Evolutionary conservation across 2,888 invertebrate genomes (phyloP), one percentile per base, ranked within the genome.

Genomic region (Coremacera marginata): DNA sequence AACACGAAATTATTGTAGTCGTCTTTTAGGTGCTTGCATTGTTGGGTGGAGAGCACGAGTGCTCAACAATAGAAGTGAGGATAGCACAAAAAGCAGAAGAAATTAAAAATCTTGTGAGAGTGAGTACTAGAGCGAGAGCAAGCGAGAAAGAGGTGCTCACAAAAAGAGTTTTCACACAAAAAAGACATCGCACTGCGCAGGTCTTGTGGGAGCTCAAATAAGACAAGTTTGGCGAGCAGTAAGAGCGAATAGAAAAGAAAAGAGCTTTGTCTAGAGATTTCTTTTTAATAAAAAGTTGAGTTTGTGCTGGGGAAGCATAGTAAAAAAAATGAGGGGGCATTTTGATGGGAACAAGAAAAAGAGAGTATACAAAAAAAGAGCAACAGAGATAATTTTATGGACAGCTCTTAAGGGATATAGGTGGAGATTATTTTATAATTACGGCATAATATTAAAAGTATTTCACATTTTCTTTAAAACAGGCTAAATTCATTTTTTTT

Each of bases 1-100:
- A 44, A 37, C 34, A 55, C 16, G 19, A 51, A 19, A 19, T 34
- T 14, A 22, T 62, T 25, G 5, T 34, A 11, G 31, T 74, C 22
- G 27, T 68, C 14, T 22, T 67, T 19, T 75, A 44, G 34, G 60
- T 62, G 49, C 62, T 70, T 25, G 19, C 52, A 25, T 55, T 67
- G 25, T 67, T 19, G 49, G 27, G 27, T 16, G 19, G 11, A 72
- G 72, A 68, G 71, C 72, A 72, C 72, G 75, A 51, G 7, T 19
- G 55, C 55, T 63, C 34, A 31, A 14, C 5, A 27, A 27, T 22
- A 60, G 57, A 22, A 60, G 4, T 60, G 11, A 7, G 25, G 57
- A 1, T 25, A 60, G 25, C 9, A 4, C 57, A 27, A 60, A 60
- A 22, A 60, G 55, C 19, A 8, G 1, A 22, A 22, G 55, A 19